These are phyloP conservation scores for Notarius lentiginosus DNA, from an alignment of 2,113 vertebrate species.

Conservation along the genomic window DNA sequence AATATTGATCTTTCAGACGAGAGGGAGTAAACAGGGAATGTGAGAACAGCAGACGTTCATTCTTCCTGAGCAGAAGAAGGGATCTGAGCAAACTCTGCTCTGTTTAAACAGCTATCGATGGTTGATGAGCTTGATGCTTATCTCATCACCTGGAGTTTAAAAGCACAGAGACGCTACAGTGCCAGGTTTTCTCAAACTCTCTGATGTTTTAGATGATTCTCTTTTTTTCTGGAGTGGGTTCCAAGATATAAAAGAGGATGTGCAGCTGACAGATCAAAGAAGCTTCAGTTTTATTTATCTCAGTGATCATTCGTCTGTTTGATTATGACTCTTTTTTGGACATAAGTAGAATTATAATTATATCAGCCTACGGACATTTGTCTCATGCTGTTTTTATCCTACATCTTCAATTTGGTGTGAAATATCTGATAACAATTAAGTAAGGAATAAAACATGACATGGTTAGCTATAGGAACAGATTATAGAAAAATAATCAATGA, in stretches of 20 bases:
- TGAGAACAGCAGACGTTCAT: constrained; percentile 43
- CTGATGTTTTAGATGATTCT: constrained; percentile 56
- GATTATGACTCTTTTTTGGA: background rate
- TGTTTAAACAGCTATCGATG: constrained; percentile 66
- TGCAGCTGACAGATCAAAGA: constrained; percentile 50
- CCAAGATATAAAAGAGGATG: constrained; percentile 48
- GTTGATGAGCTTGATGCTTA: constrained; percentile 60
- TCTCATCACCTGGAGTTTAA: constrained; percentile 58
- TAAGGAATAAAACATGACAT: background rate
- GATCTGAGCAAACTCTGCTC: constrained; percentile 64
- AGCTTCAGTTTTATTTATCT: constrained; percentile 17
- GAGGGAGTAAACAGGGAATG: constrained; percentile 54
- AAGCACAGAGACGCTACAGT: constrained; percentile 38
- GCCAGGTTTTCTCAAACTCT: constrained; percentile 54
- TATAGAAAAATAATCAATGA: background rate
- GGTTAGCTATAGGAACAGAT: background rate
- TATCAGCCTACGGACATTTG: too few relatives aligned
- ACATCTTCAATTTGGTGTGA: background rate
- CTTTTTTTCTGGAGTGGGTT: constrained; percentile 53
- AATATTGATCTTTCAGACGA: constrained; percentile 61
- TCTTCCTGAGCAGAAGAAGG: constrained; percentile 46
- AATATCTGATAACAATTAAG: background rate
- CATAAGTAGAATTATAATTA: background rate
- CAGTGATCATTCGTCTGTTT: background rate
- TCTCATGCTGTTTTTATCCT: background rate